Base-by-base conservation (phyloP, 2,113 vertebrate species). In the Halcyon malimbica region DNA sequence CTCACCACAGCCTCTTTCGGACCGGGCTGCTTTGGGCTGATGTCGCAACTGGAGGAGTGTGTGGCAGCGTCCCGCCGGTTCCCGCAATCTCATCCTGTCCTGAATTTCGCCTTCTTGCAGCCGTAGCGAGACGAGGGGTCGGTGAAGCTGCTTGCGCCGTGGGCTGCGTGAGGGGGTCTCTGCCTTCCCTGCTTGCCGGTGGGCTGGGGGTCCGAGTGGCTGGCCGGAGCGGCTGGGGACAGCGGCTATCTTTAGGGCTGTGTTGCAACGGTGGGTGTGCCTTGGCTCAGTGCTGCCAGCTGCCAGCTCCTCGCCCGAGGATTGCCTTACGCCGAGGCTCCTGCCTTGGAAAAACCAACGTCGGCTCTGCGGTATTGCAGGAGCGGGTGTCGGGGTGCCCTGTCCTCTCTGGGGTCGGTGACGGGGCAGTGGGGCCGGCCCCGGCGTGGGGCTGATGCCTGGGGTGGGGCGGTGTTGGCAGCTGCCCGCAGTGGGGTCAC, bases 201-300 rank as follows among this genome's bases (percentile, higher is more conserved):
- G 63, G 76, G 62, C 35, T 56, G 6, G 3, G 59, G 69, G 42
- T 83, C n/a, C 3, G 3, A 35, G 92, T 20, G 5, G n/a, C 42
- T 19, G 62, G 35, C 69, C 21, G 31, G 81, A 8, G 44, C 28
- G 6, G 10, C 26, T 4, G 26, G 82, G 77, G 64, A 21, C 67
- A 19, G 77, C 3, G 8, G 48, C 96, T 96, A 65, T 91, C 93
- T 95, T 91, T 91, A 89, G 92, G 95, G 81, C 80, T 63, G 89
- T 83, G 92, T 84, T 93, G 87, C 77, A 91, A 46, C 1, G 50
- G 29, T 53, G 91, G 89, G 37, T 92, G 87, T 93, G 93, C 93
- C 93, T 95, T 94, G 95, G 94, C 94, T 90, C 28, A 5, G 57
- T 2, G 10, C 83, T 86, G 76, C 35, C 5, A 5, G 71, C 80